Percentiles rank a stretch among this genome's conserved stretches.
These are phyloP conservation scores for Leptogaster cylindrica DNA, from an alignment of 2,888 invertebrate species.

Conservation along the genomic window DNA sequence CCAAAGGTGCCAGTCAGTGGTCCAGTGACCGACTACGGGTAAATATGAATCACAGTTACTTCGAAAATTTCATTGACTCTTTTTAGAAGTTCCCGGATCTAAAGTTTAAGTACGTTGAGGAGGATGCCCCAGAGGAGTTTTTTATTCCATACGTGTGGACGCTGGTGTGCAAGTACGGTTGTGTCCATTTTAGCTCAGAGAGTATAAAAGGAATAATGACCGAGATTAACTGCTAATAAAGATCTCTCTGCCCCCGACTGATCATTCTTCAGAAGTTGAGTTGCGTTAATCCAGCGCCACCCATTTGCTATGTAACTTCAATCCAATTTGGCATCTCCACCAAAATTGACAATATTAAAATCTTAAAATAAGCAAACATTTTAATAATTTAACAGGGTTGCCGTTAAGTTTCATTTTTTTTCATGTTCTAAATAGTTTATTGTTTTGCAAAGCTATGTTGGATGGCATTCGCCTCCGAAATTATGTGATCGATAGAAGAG, in stretches of 20 bases:
- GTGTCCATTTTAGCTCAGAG: constrained; percentile 61
- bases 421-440: constrained; percentile 12
- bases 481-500: no score
- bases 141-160: constrained; percentile 99
- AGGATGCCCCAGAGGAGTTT: constrained; percentile 98
- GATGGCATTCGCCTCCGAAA: background rate
- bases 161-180: constrained; percentile 73
- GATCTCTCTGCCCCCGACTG: background rate
- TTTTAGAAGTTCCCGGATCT: constrained; percentile 96
- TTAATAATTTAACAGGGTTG: background rate
- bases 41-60: constrained; percentile 50
- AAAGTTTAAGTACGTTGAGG: constrained; percentile 99
- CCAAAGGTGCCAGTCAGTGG: constrained; percentile 92
- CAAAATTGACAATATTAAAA: constrained; percentile 28
- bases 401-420: background rate
- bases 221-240: constrained; percentile 60
- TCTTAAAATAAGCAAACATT: background rate
- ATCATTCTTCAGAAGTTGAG: background rate
- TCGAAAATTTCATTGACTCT: constrained; percentile 9
- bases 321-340: background rate
- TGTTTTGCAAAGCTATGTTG: constrained; percentile 17
- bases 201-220: constrained; percentile 59
- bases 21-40: constrained; percentile 92
- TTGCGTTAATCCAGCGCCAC: background rate
- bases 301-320: background rate